Base-by-base conservation (phyloP, 2,113 vertebrate genomes). In the Triplophysa tibetana region DNA sequence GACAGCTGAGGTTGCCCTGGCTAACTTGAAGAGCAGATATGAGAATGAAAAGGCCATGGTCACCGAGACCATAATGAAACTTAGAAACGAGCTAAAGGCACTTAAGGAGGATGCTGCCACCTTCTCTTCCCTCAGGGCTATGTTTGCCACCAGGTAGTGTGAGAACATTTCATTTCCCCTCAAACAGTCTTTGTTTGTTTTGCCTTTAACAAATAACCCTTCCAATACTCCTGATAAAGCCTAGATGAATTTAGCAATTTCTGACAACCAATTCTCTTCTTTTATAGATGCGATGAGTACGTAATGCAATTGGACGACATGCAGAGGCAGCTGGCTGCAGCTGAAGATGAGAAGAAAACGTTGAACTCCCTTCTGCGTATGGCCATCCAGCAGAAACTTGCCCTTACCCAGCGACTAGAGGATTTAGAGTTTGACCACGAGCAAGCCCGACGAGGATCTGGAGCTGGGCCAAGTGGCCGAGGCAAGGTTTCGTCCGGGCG, bases 21-120 rank as follows among this genome's bases (percentile, higher is more conserved):
- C 96, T 83, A 99, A 99, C 90, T 90, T 99, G 86, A 99, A 99
- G 93, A 98, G 98, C 89, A 99, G 98, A 83, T 99, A 99, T 8
- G 95, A 97, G 50, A 99, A 95, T 0, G 98, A 99, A 91, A 99
- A 99, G 88, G 92, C 91, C 0, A 96, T 98, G 93, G 98, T 99
- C 85, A 98, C 95, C 0, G 98, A 99, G 85, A 99, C 97, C 0
- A 98, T 99, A 86, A 95, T 95, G 96, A 99, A 99, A 83, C 94
- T 99, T 63, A 94, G 97, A 19, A 99, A 99, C 1, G 97, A 99
- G 87, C 93, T 99, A 62, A 99, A 99, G 89, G 95, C 94, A 81
- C 93, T 99, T 87, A 99, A 99, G 84, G 98, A 99, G 87, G 98
- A 99, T 0, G 98, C 98, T 2, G 98, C 97, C 73, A 99, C 96